A percentile compares a stretch with the other conserved stretches of the same genome.
Conservation (phyloP, 2,888 invertebrate genomes). For the Cynaeus angustus region DNA sequence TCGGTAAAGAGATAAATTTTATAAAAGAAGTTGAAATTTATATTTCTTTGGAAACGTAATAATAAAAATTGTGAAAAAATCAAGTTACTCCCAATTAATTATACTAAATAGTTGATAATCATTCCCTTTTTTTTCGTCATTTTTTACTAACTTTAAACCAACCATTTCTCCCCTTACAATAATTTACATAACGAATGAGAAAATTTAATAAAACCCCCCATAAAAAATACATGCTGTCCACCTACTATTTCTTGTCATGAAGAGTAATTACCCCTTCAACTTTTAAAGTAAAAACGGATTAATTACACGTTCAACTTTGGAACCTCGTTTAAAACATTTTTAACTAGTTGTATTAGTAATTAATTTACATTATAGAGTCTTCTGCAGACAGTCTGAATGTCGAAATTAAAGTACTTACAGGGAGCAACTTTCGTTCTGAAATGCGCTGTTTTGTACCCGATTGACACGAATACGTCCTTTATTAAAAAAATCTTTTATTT, state of each 20-base stretch:
- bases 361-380: neutral
- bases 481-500: conserved; percentile 3
- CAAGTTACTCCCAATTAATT: too few relatives aligned
- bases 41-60: too few relatives aligned
- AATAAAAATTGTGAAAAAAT: too few relatives aligned
- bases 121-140: too few relatives aligned
- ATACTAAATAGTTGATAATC: too few relatives aligned
- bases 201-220: too few relatives aligned
- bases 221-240: neutral
- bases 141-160: too few relatives aligned
- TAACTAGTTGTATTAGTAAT: neutral
- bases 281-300: neutral
- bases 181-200: too few relatives aligned
- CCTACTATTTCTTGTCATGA: neutral
- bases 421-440: conserved; percentile 5
- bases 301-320: conserved; percentile 11
- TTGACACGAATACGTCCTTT: neutral
- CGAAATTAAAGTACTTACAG: conserved; percentile 14
- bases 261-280: neutral
- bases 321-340: conserved; percentile 7
- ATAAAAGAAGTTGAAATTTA: too few relatives aligned
- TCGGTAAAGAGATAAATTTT: too few relatives aligned
- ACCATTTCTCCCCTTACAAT: too few relatives aligned
- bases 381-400: neutral
- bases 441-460: conserved; percentile 7